These are phyloP conservation scores for Cyprinus carpio DNA, from an alignment of 2,113 vertebrate genomes.

Conservation along the genomic window DNA sequence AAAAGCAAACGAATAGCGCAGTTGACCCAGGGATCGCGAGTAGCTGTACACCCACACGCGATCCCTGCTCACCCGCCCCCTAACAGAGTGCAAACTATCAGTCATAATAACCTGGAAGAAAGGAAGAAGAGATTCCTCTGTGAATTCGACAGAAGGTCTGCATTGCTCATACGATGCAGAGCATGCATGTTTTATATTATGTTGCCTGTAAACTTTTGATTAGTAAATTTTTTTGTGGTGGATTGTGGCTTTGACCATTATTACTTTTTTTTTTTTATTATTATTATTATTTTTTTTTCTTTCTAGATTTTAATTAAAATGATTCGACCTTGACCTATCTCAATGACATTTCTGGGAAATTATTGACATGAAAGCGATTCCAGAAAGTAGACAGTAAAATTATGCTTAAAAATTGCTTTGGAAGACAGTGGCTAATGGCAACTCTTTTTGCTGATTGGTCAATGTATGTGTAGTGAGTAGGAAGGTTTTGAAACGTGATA, in stretches of 20 bases:
- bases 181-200: slow-evolving; percentile 14
- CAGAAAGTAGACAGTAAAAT: background rate
- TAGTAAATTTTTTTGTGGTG: slow-evolving; percentile 12
- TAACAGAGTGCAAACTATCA: slow-evolving; percentile 26
- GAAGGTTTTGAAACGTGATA: background rate
- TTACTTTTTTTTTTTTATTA: background rate
- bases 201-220: background rate
- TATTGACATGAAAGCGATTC: background rate
- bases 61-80: slow-evolving; percentile 47
- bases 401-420: background rate
- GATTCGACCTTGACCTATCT: background rate
- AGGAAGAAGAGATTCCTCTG: slow-evolving; percentile 21
- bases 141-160: slow-evolving; percentile 48
- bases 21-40: slow-evolving; percentile 60
- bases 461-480: background rate
- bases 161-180: background rate
- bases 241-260: background rate
- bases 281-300: background rate
- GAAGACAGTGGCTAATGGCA: background rate
- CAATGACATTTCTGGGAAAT: background rate
- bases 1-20: slow-evolving; percentile 62
- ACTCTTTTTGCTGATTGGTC: background rate
- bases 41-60: slow-evolving; percentile 56
- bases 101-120: slow-evolving; percentile 42
- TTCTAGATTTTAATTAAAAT: too few relatives aligned